These are phyloP conservation scores for Phyllopteryx taeniolatus DNA, from an alignment of 2,113 vertebrate species.

Conservation along the genomic window DNA sequence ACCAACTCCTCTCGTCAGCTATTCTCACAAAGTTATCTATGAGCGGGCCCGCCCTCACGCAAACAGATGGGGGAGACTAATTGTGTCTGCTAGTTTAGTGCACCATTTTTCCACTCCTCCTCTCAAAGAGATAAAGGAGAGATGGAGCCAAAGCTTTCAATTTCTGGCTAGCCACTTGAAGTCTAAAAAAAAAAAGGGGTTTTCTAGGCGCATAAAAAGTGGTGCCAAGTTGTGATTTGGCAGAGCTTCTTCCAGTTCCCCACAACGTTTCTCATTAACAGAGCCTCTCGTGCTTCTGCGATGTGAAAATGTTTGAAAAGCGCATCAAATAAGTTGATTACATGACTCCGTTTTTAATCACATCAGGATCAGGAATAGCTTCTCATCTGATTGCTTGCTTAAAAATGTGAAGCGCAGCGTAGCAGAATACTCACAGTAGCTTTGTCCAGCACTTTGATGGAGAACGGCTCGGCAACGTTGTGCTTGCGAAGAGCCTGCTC, in stretches of 20 bases:
- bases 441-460: slow-evolving; percentile 98
- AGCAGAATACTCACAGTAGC: slow-evolving; percentile 81
- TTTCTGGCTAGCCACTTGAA: slow-evolving; percentile 7
- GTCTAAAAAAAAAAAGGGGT: background rate
- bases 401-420: background rate
- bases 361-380: background rate
- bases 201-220: slow-evolving; percentile 1
- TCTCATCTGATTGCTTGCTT: background rate
- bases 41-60: background rate
- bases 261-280: slow-evolving; percentile 4
- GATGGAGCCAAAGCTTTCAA: slow-evolving; percentile 15
- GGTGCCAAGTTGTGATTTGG: slow-evolving; percentile 25
- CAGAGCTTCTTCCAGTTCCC: background rate
- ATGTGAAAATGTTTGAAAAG: slow-evolving; percentile 4
- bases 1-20: background rate
- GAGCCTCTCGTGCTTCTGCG: slow-evolving; percentile 3
- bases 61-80: slow-evolving; percentile 41
- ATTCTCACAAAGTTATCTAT: background rate
- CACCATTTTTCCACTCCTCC: background rate
- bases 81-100: slow-evolving; percentile 2
- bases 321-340: background rate
- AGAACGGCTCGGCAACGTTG: slow-evolving; percentile 88
- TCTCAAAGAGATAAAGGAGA: slow-evolving; percentile 17
- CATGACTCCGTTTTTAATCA: background rate
- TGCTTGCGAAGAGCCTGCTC: slow-evolving; percentile 93